These are phyloP conservation scores for Apamea crenata DNA, from an alignment of 2,888 invertebrate species.

Conservation along the genomic window DNA sequence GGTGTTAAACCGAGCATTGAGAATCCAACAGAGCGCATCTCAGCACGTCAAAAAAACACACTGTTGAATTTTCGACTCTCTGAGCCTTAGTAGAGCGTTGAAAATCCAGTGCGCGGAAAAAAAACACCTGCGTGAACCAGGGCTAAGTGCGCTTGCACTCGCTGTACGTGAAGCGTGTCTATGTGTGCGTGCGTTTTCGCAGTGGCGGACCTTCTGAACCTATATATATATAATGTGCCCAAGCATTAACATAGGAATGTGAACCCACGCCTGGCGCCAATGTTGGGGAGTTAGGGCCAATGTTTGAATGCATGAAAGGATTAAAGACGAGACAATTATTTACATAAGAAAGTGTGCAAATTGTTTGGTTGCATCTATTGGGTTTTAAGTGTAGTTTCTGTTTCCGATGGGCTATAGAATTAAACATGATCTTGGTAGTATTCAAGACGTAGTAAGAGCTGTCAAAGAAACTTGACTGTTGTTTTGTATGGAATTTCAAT, in stretches of 20 bases:
- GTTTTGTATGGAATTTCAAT: slow-evolving; percentile 9
- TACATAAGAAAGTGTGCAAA: slow-evolving; percentile 62
- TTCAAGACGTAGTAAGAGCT: slow-evolving; percentile 3
- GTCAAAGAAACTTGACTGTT: slow-evolving; percentile 14
- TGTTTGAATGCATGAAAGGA: slow-evolving; percentile 53
- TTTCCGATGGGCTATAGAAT: slow-evolving; percentile 24
- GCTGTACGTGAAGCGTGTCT: neutral
- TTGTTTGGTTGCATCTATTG: slow-evolving; percentile 27
- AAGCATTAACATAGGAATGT: slow-evolving; percentile 64
- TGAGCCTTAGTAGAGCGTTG: neutral
- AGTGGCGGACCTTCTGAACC: slow-evolving; percentile 1
- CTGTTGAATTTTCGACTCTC: neutral
- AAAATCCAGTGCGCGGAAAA: neutral
- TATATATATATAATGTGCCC: neutral
- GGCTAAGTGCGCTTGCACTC: neutral
- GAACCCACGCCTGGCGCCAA: slow-evolving; percentile 57
- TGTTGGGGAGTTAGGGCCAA: slow-evolving; percentile 37
- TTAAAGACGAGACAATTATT: slow-evolving; percentile 45
- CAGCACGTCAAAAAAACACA: neutral
- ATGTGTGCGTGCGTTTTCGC: neutral
- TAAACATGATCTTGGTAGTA: slow-evolving; percentile 32
- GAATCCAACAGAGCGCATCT: neutral
- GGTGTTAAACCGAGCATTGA: neutral
- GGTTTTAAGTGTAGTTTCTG: slow-evolving; percentile 38
- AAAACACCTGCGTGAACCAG: neutral